Conservation (phyloP, 2,113 vertebrate species). For the Pluvialis apricaria region DNA sequence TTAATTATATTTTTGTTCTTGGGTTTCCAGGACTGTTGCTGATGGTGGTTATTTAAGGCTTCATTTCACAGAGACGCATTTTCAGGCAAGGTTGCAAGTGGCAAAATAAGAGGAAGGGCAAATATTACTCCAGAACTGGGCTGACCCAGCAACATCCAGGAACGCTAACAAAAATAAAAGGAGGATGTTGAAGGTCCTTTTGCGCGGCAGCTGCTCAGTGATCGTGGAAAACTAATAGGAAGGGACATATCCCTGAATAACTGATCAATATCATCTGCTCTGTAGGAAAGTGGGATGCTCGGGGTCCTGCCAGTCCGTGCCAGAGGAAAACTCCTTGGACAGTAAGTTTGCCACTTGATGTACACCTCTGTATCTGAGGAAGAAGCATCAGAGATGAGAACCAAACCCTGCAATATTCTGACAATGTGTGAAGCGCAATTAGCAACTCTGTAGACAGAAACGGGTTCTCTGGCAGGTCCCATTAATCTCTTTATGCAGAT, state of each 20-base stretch:
- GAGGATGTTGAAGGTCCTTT: not conserved
- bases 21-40: not conserved
- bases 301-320: not conserved
- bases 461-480: not conserved
- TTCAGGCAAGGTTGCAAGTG: not conserved
- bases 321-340: not conserved
- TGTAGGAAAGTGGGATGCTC: not conserved
- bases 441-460: not conserved
- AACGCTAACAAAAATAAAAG: not conserved
- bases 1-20: not conserved
- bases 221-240: not conserved
- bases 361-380: not conserved
- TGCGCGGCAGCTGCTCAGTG: not conserved
- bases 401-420: not conserved
- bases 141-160: not conserved
- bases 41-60: not conserved
- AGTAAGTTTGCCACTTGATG: not conserved
- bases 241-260: not conserved
- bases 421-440: not conserved
- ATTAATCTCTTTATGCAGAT: slow-evolving; percentile 15
- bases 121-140: not conserved
- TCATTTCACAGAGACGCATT: not conserved
- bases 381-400: not conserved
- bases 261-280: not conserved
- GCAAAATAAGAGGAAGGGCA: not conserved